Conservation (phyloP, 2,888 invertebrate genomes). For the Ormyrus rosae region DNA sequence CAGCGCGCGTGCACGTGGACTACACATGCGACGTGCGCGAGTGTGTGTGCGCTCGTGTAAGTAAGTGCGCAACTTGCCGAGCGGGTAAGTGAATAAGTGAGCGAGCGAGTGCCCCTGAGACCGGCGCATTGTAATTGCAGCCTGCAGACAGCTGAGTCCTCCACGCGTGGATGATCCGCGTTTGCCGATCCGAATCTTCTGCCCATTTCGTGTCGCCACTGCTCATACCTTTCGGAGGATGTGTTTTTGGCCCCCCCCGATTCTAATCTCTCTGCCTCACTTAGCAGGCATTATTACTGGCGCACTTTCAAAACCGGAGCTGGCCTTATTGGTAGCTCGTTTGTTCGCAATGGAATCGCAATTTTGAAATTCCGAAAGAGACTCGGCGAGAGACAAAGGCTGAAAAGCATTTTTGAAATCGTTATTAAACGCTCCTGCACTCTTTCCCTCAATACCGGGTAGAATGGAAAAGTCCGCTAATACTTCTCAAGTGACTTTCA, state of each 20-base stretch:
- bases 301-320: no score
- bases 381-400: neutral
- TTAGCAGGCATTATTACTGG: no score
- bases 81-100: conserved; percentile 54
- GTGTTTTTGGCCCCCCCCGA: no score
- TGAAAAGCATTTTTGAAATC: conserved; percentile 11
- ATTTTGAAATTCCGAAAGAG: neutral
- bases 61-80: conserved; percentile 49
- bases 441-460: conserved; percentile 26
- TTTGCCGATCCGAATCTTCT: conserved; percentile 67
- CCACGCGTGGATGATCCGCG: conserved; percentile 69
- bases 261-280: no score
- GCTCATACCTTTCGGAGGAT: neutral
- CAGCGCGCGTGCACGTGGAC: neutral
- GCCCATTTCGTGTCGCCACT: conserved; percentile 59
- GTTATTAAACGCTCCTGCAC: conserved; percentile 17
- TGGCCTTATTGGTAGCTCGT: neutral
- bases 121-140: conserved; percentile 67
- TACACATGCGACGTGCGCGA: neutral
- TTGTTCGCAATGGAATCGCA: neutral
- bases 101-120: conserved; percentile 54
- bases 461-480: conserved; percentile 49
- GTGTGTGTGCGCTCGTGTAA: conserved; percentile 3
- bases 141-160: conserved; percentile 65
- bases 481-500: conserved; percentile 54